Evolutionary conservation across 2,797 vertebrate genomes (phyloP).

Genomic region (Mormyrops boulengeri): DNA sequence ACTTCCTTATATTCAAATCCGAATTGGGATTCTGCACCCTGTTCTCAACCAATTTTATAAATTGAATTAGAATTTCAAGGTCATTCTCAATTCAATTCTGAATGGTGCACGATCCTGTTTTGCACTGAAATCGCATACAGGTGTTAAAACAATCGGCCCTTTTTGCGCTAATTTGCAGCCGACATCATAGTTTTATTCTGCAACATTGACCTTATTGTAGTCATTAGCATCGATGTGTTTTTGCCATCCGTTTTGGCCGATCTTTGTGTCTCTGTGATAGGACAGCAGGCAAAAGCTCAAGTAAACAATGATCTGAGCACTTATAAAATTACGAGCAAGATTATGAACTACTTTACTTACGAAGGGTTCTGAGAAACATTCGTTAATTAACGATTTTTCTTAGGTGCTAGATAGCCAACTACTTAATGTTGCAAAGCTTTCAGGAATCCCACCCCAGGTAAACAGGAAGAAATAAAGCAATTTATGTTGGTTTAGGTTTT

Average conservation of each 20-base stretch:
- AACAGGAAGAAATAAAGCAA: not conserved
- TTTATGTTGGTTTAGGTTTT: not conserved
- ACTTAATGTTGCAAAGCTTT: not conserved
- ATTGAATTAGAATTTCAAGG: not conserved
- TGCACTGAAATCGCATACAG: not conserved
- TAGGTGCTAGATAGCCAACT: not conserved
- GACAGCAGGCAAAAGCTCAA: not conserved
- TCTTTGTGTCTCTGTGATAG: not conserved
- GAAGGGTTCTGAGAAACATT: not conserved
- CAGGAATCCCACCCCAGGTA: not conserved
- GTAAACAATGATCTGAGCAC: not conserved
- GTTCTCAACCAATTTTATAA: not conserved
- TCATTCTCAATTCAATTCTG: not conserved
- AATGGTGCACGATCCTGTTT: not conserved
- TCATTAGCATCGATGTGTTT: not conserved
- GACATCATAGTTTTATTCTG: not conserved
- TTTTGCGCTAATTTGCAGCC: not conserved
- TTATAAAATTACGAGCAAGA: not conserved
- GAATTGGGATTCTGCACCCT: not conserved
- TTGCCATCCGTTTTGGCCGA: not conserved
- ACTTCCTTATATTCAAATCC: not conserved
- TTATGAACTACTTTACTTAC: not conserved
- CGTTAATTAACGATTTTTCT: not conserved
- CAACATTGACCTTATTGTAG: not conserved
- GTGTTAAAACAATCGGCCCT: not conserved